phyloP scores from a whole-genome alignment of 2,797 vertebrate species.

The Poeciliopsis paucimaculata region DNA sequence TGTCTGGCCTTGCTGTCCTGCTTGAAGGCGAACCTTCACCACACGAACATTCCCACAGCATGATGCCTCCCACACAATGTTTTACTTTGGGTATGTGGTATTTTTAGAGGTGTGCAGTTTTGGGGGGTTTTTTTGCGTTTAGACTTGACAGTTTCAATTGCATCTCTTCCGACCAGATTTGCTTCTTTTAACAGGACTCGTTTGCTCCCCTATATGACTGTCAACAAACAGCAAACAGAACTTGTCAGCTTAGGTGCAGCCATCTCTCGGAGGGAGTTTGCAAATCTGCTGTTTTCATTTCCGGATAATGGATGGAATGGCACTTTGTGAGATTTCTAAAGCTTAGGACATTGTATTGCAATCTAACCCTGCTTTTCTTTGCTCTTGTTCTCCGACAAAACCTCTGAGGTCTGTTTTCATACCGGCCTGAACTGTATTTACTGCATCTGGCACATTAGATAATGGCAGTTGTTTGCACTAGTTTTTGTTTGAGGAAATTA shows the following conservation, averaged over 20 bases:
- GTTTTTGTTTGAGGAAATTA: not conserved
- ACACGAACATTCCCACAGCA: not conserved
- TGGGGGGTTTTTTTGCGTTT: not conserved
- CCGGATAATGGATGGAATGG: not conserved
- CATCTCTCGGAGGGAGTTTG: not conserved
- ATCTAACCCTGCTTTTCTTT: not conserved
- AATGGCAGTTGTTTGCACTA: not conserved
- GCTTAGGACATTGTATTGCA: not conserved
- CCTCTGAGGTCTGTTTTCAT: not conserved
- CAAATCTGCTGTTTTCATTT: not conserved
- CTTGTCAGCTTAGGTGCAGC: not conserved
- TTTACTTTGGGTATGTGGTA: not conserved
- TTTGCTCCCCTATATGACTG: not conserved
- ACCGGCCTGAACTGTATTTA: not conserved
- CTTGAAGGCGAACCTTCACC: not conserved
- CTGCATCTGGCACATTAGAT: not conserved
- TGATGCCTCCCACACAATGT: not conserved
- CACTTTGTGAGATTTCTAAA: not conserved
- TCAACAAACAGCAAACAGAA: not conserved
- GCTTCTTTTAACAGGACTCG: not conserved
- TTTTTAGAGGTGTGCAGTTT: not conserved
- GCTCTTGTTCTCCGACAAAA: not conserved
- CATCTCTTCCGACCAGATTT: not conserved
- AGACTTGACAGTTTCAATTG: not conserved
- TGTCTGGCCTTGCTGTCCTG: not conserved